phyloP scores from a whole-genome alignment of 2,888 invertebrate genomes.

The Microctonus brassicae region DNA sequence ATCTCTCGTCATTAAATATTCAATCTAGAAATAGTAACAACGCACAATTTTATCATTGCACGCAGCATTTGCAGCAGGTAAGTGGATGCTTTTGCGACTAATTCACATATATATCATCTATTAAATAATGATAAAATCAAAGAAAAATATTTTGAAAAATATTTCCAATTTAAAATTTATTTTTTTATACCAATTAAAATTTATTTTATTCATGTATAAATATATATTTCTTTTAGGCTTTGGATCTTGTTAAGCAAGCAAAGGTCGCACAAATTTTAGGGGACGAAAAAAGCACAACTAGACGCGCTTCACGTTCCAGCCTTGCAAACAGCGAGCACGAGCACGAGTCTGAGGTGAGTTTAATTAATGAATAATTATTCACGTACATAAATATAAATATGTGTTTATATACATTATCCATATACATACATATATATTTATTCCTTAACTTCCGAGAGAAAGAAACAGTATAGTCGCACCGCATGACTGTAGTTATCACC shows the following conservation, averaged over 20 bases:
- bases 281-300: slow-evolving; percentile 76
- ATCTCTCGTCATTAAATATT: slow-evolving; percentile 37
- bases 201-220: slow-evolving; percentile 10
- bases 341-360: slow-evolving; percentile 84
- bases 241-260: slow-evolving; percentile 94
- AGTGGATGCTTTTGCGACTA: slow-evolving; percentile 43
- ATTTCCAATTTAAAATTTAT: not conserved
- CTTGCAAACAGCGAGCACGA: slow-evolving; percentile 78
- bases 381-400: not conserved
- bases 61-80: slow-evolving; percentile 66
- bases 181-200: not conserved
- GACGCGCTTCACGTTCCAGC: slow-evolving; percentile 80
- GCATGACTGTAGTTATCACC: slow-evolving; percentile 50
- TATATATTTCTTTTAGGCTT: slow-evolving; percentile 74
- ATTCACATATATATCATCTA: not conserved
- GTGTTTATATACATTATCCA: no score
- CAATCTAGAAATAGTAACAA: slow-evolving; percentile 16
- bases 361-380: not conserved
- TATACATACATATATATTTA: slow-evolving; percentile 12
- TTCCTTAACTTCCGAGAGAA: slow-evolving; percentile 34
- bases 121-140: slow-evolving; percentile 5
- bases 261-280: slow-evolving; percentile 83
- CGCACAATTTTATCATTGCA: slow-evolving; percentile 53
- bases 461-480: slow-evolving; percentile 46
- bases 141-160: not conserved